phyloP scores from a whole-genome alignment of 2,888 invertebrate genomes.

The Caradrina clavipalpis region DNA sequence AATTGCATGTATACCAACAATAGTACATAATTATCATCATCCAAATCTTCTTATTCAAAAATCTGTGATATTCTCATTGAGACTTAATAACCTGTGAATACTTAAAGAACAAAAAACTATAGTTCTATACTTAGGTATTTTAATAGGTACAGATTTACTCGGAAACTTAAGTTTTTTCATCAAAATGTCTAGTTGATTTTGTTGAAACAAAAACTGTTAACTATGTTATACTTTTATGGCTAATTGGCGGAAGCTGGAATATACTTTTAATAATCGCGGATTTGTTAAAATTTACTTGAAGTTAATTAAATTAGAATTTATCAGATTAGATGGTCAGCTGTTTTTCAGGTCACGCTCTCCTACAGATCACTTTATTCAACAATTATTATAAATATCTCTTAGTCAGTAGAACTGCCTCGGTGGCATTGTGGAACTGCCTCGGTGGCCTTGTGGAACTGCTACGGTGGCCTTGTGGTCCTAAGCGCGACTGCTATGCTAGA shows the following conservation, averaged over 20 bases:
- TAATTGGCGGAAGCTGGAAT: slow-evolving; percentile 21
- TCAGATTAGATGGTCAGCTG: background rate
- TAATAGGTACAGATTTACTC: slow-evolving; percentile 28
- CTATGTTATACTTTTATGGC: slow-evolving; percentile 20
- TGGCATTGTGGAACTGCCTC: no score
- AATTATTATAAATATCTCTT: no score
- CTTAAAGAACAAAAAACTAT: slow-evolving; percentile 38
- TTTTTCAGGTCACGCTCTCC: no score
- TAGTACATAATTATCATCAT: slow-evolving; percentile 36
- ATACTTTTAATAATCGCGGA: background rate
- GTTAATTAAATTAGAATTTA: background rate
- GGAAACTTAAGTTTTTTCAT: slow-evolving; percentile 51
- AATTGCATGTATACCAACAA: slow-evolving; percentile 21
- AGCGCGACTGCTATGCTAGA: no score
- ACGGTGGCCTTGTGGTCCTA: no score
- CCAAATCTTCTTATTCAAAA: slow-evolving; percentile 28
- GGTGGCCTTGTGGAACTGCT: no score
- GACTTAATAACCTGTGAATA: slow-evolving; percentile 48
- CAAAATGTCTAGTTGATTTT: slow-evolving; percentile 36
- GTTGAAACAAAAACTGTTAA: slow-evolving; percentile 41
- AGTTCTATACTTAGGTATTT: slow-evolving; percentile 38
- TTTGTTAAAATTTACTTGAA: background rate
- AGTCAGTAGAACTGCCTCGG: no score
- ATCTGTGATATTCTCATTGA: slow-evolving; percentile 30
- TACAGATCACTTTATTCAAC: no score